Base-by-base conservation (phyloP, 2,797 vertebrate genomes). In the Psittacula echo region DNA sequence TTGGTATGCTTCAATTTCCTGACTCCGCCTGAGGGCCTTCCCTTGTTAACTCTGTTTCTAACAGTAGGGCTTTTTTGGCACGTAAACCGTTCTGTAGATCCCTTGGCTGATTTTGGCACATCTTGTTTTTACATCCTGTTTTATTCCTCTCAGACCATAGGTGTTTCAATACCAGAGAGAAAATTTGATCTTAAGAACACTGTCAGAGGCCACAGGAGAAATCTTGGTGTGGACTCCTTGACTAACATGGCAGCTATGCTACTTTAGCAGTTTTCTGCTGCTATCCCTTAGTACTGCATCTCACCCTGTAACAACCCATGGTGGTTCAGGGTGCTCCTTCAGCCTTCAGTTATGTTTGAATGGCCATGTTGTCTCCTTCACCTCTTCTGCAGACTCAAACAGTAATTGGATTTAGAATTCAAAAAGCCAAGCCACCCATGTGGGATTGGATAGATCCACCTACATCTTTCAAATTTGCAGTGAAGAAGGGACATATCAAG, bases 1-100 rank as follows among this genome's bases (percentile, higher is more conserved):
- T 89, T 82, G 93, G 75, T 85, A 83, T 93, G 81, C 81, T 94
- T 95, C 84, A 95, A 87, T 92, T 94, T 95, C 93, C 94, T 93
- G 84, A 32, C 72, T 90, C 80, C 87, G 88, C 90, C 84, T 0
- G 4, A 84, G 65, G 93, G 78, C 58, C 56, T 87, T 89, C n/a
- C 39, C 77, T 10, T 86, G 65, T 62, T 95, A 79, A 54, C 42
- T 90, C 77, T 58, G n/a, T 71, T 94, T 89, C 68, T 87, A 85
- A 84, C 78, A 85, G 71, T 58, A 75, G 75, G 39, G 37, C 62
- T 82, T 44, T 87, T 85, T 68, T 94, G 81, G 81, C 75, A 82
- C 3, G 2, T 41, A 65, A 74, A 50, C 44, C 0, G 0, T 90
- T 82, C 58, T 82, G 61, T 85, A 85, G 89, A 90, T 86, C 26